A percentile compares a stretch with the other conserved stretches of the same genome.
Conservation (phyloP, 2,888 invertebrate species). For the Rhyacophila evoluta region DNA sequence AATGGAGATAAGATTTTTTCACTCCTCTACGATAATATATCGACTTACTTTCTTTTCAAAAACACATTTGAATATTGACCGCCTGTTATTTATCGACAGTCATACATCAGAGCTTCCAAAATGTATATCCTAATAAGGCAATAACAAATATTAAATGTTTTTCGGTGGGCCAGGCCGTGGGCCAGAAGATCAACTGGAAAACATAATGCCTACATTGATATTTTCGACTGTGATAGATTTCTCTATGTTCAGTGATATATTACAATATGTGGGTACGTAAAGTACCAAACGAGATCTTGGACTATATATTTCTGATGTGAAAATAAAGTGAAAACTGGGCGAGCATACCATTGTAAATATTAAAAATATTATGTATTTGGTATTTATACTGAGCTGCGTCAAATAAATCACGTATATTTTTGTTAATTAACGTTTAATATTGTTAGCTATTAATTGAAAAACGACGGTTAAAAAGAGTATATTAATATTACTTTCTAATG, state of each 20-base stretch:
- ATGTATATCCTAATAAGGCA: neutral
- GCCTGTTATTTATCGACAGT: neutral
- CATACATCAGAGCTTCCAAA: constrained; percentile 24
- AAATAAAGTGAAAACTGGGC: too few relatives aligned
- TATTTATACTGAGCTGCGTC: too few relatives aligned
- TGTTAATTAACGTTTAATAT: too few relatives aligned
- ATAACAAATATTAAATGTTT: constrained; percentile 16
- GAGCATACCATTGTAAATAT: too few relatives aligned
- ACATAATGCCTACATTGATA: neutral
- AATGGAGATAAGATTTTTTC: neutral
- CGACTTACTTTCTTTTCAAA: constrained; percentile 1
- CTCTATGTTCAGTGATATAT: neutral
- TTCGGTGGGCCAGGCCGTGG: neutral
- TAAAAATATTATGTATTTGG: too few relatives aligned
- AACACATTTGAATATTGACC: constrained; percentile 24
- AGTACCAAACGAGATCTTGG: too few relatives aligned
- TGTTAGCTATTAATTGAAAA: too few relatives aligned
- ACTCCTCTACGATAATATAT: constrained; percentile 12
- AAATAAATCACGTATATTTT: too few relatives aligned
- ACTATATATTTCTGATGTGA: too few relatives aligned
- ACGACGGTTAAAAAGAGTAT: too few relatives aligned
- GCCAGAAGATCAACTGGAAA: neutral
- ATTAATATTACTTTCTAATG: too few relatives aligned
- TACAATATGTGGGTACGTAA: neutral
- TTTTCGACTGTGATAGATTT: neutral